Conservation (phyloP, 2,113 vertebrate genomes). For the Scartelaos histophorus region DNA sequence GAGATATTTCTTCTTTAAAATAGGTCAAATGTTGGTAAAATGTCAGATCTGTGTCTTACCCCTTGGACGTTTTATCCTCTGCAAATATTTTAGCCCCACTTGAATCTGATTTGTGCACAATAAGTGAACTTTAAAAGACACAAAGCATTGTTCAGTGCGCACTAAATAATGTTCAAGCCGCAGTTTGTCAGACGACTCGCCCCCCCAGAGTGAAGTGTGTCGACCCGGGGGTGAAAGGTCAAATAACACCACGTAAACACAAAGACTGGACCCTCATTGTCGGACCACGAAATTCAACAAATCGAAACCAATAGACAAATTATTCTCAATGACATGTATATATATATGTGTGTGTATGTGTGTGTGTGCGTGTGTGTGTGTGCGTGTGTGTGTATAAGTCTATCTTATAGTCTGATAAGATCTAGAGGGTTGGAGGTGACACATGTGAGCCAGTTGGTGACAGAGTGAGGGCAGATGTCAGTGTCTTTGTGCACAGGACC, state of each 20-base stretch:
- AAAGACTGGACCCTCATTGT: slow-evolving; percentile 50
- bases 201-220: slow-evolving; percentile 10
- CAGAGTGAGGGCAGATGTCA: slow-evolving; percentile 82
- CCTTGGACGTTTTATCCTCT: no score
- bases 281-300: slow-evolving; percentile 36
- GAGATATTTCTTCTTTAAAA: no score
- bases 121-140: not conserved
- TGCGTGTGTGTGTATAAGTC: no score
- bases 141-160: not conserved
- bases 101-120: not conserved
- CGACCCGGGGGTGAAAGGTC: slow-evolving; percentile 53
- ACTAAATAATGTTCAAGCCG: not conserved
- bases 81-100: not conserved
- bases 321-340: not conserved
- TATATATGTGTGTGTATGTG: slow-evolving; percentile 21
- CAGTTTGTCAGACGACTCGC: slow-evolving; percentile 7
- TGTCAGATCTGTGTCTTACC: no score
- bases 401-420: no score
- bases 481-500: slow-evolving; percentile 74
- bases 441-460: slow-evolving; percentile 74
- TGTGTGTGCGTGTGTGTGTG: slow-evolving; percentile 11
- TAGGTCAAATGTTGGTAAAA: no score
- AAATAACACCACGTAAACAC: slow-evolving; percentile 51
- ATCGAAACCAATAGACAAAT: not conserved
- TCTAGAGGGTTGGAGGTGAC: slow-evolving; percentile 26